Percentiles rank a stretch among this genome's conserved stretches.
phyloP scores from a whole-genome alignment of 2,888 invertebrate species.

The Lypha dubia region DNA sequence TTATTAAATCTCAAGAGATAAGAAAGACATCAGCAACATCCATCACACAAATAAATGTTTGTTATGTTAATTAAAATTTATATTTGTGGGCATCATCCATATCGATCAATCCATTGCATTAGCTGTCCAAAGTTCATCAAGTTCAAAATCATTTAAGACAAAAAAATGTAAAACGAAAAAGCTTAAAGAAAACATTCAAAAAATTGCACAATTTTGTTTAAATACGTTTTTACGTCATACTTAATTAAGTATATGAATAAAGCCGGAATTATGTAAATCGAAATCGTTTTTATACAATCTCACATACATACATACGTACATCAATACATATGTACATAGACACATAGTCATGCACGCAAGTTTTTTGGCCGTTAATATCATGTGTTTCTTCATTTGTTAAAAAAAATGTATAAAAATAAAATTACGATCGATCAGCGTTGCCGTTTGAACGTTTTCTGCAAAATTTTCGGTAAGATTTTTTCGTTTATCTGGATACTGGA shows the following conservation, averaged over 20 bases:
- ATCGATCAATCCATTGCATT: conserved; percentile 7
- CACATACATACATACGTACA: neutral
- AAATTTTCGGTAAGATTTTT: too few relatives aligned
- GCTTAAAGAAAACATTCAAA: conserved; percentile 16
- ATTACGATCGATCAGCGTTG: neutral
- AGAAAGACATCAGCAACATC: neutral
- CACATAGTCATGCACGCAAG: neutral
- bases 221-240: conserved; percentile 60
- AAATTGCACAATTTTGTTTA: conserved; percentile 66
- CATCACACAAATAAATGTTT: neutral
- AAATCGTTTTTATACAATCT: conserved; percentile 46
- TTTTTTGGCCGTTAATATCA: conserved; percentile 41
- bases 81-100: conserved; percentile 17
- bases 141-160: conserved; percentile 61
- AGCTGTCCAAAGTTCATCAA: conserved; percentile 63
- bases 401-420: neutral
- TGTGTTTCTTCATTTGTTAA: conserved; percentile 18
- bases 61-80: conserved; percentile 37
- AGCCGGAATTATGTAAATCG: conserved; percentile 69
- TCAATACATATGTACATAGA: neutral
- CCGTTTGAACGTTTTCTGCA: neutral
- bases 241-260: conserved; percentile 42
- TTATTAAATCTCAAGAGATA: conserved; percentile 19
- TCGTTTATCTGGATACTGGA: too few relatives aligned
- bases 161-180: conserved; percentile 2